Conservation (phyloP, 1,140 invertebrate genomes). For the Drosophila pachea region DNA sequence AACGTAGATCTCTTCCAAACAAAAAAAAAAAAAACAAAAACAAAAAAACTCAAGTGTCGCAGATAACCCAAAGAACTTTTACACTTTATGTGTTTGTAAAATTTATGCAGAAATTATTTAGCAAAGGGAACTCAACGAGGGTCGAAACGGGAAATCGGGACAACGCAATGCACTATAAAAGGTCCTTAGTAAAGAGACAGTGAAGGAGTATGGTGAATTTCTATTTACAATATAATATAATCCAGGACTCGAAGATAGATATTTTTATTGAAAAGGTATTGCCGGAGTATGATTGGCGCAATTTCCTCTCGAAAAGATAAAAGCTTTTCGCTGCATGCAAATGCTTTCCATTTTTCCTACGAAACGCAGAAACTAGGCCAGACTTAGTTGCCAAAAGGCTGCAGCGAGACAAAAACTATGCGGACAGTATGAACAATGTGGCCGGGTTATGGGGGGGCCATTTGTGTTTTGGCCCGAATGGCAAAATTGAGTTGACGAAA, state of each 20-base stretch:
- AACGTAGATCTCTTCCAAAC: constrained; percentile 6
- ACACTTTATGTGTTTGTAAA: background rate
- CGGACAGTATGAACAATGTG: constrained; percentile 17
- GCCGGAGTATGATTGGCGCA: no score
- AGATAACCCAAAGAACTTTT: background rate
- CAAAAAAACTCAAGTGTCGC: constrained; percentile 9
- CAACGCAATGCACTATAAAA: no score
- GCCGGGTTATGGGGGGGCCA: constrained; percentile 22
- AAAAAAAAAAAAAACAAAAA: background rate
- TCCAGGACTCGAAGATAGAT: no score
- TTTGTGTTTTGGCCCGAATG: constrained; percentile 25
- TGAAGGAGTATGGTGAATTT: no score
- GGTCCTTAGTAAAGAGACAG: no score
- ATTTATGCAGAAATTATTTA: no score
- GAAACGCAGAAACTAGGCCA: constrained; percentile 13
- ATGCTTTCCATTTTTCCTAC: background rate
- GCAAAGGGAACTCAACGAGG: no score
- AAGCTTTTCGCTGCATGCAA: no score
- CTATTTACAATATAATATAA: no score
- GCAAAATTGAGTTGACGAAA: constrained; percentile 31
- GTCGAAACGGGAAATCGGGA: no score
- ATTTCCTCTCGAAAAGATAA: no score
- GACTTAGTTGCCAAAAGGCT: constrained; percentile 8
- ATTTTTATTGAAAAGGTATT: no score
- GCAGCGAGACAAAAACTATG: constrained; percentile 13